Evolutionary conservation across 64 coral and sea anemone genomes (phyloP).

Genomic region (Orbicella faveolata): DNA sequence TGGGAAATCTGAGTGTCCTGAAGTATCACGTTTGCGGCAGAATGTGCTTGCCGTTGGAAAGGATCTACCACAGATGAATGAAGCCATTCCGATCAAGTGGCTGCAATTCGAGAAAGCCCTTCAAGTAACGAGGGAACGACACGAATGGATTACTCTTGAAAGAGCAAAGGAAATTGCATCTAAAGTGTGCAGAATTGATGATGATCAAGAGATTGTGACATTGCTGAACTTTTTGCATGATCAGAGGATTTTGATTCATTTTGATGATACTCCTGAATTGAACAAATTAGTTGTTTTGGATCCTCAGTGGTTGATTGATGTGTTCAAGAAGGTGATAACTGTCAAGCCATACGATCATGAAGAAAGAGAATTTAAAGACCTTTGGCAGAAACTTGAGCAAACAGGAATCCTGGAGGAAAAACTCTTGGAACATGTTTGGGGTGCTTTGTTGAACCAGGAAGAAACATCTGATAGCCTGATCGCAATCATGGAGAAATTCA

Average conservation of each 20-base stretch:
- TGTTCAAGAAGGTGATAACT: constrained; percentile 38
- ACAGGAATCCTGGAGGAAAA: constrained; percentile 13
- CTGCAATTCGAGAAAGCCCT: constrained; percentile 21
- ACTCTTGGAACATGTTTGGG: constrained; percentile 8
- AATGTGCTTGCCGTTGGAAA: background rate
- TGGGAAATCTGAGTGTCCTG: constrained; percentile 8
- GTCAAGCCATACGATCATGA: background rate
- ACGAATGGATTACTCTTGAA: background rate
- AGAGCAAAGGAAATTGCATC: background rate
- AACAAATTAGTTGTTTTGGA: constrained; percentile 29
- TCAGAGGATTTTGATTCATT: constrained; percentile 33
- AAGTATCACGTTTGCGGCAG: background rate
- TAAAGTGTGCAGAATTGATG: constrained; percentile 14
- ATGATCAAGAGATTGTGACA: constrained; percentile 8
- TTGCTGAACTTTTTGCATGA: constrained; percentile 32
- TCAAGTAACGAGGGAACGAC: background rate
- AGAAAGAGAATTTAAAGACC: background rate
- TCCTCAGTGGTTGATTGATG: constrained; percentile 28
- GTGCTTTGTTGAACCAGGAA: background rate
- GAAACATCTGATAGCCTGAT: constrained; percentile 10
- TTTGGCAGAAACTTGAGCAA: constrained; percentile 20
- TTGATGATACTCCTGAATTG: constrained; percentile 16
- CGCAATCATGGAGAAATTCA: constrained; percentile 38
- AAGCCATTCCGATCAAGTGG: constrained; percentile 28
- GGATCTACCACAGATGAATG: constrained; percentile 30